A percentile compares a stretch with the other conserved stretches of the same genome.
Evolutionary conservation across 2,113 vertebrate genomes (phyloP).

Genomic region (Urocolius indicus): DNA sequence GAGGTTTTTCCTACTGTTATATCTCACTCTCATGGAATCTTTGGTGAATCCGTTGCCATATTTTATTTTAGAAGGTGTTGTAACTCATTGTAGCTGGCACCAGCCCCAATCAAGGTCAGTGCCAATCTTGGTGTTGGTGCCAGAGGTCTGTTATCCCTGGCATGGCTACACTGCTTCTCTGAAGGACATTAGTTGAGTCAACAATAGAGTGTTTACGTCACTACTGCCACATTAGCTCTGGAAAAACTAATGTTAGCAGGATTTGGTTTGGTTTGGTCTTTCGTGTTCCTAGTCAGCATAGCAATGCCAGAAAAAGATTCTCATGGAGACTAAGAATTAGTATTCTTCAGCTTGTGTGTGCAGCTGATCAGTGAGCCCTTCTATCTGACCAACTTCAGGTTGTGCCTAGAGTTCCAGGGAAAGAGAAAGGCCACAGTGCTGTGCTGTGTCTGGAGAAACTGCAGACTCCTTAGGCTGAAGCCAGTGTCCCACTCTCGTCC

Average conservation of each 20-base stretch:
- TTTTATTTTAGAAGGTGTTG: slow-evolving; percentile 28
- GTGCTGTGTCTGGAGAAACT: neutral
- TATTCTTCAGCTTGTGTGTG: neutral
- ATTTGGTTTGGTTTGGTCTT: slow-evolving; percentile 7
- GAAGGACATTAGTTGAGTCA: slow-evolving; percentile 23
- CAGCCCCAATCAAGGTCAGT: neutral
- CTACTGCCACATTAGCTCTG: slow-evolving; percentile 8
- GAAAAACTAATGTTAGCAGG: slow-evolving; percentile 18
- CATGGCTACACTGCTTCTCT: neutral
- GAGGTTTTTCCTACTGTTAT: neutral
- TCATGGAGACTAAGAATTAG: neutral
- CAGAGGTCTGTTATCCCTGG: slow-evolving; percentile 47
- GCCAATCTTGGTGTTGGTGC: slow-evolving; percentile 11
- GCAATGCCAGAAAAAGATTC: neutral
- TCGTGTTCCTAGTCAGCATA: neutral
- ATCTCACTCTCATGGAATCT: neutral
- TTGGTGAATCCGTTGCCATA: neutral
- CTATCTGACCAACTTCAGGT: neutral
- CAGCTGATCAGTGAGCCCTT: neutral
- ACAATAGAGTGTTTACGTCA: neutral
- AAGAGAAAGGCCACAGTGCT: neutral
- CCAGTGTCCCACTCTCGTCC: neutral
- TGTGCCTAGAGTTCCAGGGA: neutral
- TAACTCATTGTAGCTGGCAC: slow-evolving; percentile 21
- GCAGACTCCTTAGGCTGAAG: neutral